Base-by-base conservation (phyloP, 2,113 vertebrate species). In the Orthonyx spaldingii region DNA sequence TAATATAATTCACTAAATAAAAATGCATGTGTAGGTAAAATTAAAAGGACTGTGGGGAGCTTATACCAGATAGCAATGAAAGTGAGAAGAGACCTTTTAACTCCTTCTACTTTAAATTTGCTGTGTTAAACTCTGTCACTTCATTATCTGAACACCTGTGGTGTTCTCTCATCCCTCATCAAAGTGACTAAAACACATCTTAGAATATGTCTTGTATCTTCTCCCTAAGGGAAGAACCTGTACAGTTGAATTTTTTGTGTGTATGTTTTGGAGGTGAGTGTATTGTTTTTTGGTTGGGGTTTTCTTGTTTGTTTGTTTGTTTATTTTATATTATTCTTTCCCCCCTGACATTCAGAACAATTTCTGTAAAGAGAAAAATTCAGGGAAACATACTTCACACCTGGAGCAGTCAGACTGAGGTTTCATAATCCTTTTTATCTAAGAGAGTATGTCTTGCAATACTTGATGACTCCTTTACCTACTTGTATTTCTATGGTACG, bases 221-320 rank as follows among this genome's bases (percentile, higher is more conserved):
- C 26, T 71, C 7, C 26, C 33, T 11, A 50, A 18, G 18, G 3
- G 4, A 85, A 19, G 89, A 81, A 46, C 35, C 3, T 55, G 10
- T 61, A 32, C 21, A 35, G 23, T 18, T 39, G 12, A 70, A 39
- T 16, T 12, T 44, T 7, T 47, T 42, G 59, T 23, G 22, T 59
- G 22, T 79, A 19, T 52, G 37, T 42, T 55, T 66, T 44, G 57
- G 17, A 20, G 6, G 6, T 44, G 16, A 30, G 2, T 16, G 9
- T 21, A 27, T 21, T 68, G 22, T 1, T 10, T 68, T 68, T 60
- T 35, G 4, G 3, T 56, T 22, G 0, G 27, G 3, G 8, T 60
- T 9, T 35, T 41, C 33, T 53, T 71, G 28, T 24, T 53, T 71
- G 28, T 24, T 71, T 32, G 8, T 30, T 33, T 55, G 9, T 41